Percentiles rank a stretch among this genome's conserved stretches.
Conservation (phyloP, 2,113 vertebrate genomes). For the Rhabdomys dilectus region DNA sequence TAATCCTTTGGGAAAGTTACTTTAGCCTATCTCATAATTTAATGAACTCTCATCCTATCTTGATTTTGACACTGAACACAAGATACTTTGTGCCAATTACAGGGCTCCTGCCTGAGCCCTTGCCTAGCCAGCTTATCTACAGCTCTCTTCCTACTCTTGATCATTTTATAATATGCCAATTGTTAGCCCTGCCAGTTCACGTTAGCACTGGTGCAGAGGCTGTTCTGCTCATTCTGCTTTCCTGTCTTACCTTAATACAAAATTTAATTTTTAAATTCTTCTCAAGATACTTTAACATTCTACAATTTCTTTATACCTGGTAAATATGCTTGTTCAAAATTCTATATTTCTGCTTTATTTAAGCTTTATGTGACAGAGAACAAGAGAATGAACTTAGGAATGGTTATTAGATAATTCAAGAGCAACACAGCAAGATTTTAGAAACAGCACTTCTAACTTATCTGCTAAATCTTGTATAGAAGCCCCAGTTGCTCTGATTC, state of each 20-base stretch:
- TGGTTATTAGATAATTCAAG: background rate
- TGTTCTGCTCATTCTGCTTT: background rate
- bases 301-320: background rate
- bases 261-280: background rate
- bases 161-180: background rate
- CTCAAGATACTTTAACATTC: background rate
- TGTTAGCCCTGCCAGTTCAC: background rate
- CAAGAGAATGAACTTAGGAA: background rate
- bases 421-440: background rate
- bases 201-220: background rate
- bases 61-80: background rate
- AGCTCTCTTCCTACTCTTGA: rapidly evolving
- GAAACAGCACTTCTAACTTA: background rate
- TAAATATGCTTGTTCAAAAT: background rate
- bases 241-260: background rate
- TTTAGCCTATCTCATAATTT: background rate
- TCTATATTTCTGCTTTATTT: background rate
- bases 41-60: background rate
- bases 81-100: background rate
- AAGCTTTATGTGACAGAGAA: background rate
- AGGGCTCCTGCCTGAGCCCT: background rate
- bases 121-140: background rate
- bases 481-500: background rate
- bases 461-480: background rate
- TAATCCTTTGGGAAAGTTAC: background rate